phyloP scores from a whole-genome alignment of 2,797 vertebrate genomes.

The Ciconia nigra region DNA sequence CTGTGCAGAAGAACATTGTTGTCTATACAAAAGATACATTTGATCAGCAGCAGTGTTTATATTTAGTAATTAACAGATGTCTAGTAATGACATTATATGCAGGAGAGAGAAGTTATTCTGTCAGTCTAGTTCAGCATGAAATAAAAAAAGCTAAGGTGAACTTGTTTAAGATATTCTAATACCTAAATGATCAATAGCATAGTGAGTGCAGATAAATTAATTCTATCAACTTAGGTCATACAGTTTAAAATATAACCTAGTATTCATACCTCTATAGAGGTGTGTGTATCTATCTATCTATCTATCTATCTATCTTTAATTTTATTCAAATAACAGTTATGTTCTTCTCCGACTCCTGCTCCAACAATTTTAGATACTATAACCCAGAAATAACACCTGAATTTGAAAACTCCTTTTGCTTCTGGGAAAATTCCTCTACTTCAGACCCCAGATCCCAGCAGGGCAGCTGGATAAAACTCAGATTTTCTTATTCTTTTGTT shows the following conservation, averaged over 20 bases:
- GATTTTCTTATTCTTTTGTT: background rate
- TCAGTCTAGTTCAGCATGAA: background rate
- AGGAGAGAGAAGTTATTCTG: background rate
- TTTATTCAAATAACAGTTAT: background rate
- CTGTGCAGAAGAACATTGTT: background rate
- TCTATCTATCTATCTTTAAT: background rate
- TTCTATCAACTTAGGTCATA: background rate
- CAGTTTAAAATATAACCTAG: background rate
- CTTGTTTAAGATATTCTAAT: background rate
- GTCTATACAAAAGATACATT: background rate
- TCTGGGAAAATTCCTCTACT: background rate
- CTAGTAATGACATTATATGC: background rate
- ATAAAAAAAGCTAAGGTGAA: background rate
- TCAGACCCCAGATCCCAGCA: background rate
- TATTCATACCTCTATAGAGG: background rate
- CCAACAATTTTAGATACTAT: background rate
- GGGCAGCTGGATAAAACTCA: background rate
- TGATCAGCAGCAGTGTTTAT: background rate
- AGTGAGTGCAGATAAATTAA: background rate
- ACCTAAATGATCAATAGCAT: background rate
- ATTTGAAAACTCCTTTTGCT: background rate
- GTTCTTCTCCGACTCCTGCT: background rate
- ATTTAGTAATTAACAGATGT: background rate
- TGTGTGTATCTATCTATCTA: accelerated
- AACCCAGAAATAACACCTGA: background rate